Evolutionary conservation across 2,113 vertebrate species (phyloP), one percentile per base, ranked within the genome.

Genomic region (Thinocorus orbignyianus): DNA sequence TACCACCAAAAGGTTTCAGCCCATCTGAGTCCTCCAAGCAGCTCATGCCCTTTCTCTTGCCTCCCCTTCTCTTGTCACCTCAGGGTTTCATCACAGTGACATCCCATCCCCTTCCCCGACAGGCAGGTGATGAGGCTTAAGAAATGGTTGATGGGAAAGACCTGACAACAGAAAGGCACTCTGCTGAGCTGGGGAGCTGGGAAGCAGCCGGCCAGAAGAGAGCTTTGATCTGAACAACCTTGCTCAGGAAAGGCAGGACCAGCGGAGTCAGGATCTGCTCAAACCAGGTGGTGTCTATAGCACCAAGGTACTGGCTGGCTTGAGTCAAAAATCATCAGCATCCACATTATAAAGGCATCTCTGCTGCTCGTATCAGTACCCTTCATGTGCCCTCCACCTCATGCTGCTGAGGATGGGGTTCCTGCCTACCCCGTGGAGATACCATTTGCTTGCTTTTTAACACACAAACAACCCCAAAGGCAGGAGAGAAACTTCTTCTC

Each of bases 131-230:
- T 35, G 22, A 71, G 65, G n/a, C 57, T 65, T 62, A 18, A 61
- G 62, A 57, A 68, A 69, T 1, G 8, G 70, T 65, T 77, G 81
- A 87, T 61, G n/a, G 3, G 6, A 95, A 83, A 81, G 74, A 52
- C 41, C 31, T 88, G 81, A 85, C 87, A 92, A 78, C 72, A 93
- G 62, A 90, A 91, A 79, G 25, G 41, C 42, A 57, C 9, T 81
- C 65, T 33, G 71, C 46, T 5, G 5, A 19, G 23, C 71, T 69
- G 64, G 48, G 18, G 37, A 80, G 62, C n/a, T 15, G 8, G 0
- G 0, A 83, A 93, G 62, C 71, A 90, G 61, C 35, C 84, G 84
- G 57, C 13, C 3, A 2, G 73, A 76, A 89, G 52, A 60, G n/a
- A 87, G 7, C 18, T 84, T 41, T 41, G 24, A 54, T 30, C 49